Base-by-base conservation (phyloP, 2,113 vertebrate genomes). In the Gila orcuttii region DNA sequence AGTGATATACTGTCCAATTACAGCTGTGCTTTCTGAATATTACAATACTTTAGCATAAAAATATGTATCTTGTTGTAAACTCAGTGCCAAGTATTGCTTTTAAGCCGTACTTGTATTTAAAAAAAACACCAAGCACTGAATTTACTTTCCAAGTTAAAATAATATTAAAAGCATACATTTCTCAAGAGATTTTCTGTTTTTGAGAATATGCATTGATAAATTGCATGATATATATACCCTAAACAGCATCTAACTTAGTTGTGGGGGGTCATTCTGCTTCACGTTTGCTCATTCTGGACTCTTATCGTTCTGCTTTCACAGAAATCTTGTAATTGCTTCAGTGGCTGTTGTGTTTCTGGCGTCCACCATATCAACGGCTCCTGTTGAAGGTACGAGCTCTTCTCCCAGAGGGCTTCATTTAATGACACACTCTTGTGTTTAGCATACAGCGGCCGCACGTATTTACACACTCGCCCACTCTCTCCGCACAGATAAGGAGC, bases 401-500 rank as follows among this genome's bases (percentile, higher is more conserved):
- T 50, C 71, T 79, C 62, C 69, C 77, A 64, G 25, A 45, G 66
- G 66, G 13, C 68, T 68, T 17, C 3, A 25, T 62, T 19, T 52
- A 82, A 82, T 31, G 25, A 82, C 62, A 73, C 28, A 39, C 8
- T 57, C 66, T 42, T 12, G 36, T 83, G 47, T 83, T 82, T 57
- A 83, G 57, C 81, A 83, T 42, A 15, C 50, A 42, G 6, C 66
- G 12, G 50, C 81, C 21, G 3, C 28, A 7, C 3, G 2, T n/a
- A 10, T 52, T 76, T 19, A 31, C 66, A 69, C 31, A 19, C 15
- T 23, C 17, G 17, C 52, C 52, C 52, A 68, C 64, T 69, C 36
- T 36, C 28, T 19, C 50, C 5, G 76, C 15, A 78, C 90, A 95
- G 94, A 95, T 79, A 94, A 93, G 87, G 94, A 95, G 86, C 87